Conservation (phyloP, 2,888 invertebrate genomes). For the Bursaphelenchus okinawaensis region DNA sequence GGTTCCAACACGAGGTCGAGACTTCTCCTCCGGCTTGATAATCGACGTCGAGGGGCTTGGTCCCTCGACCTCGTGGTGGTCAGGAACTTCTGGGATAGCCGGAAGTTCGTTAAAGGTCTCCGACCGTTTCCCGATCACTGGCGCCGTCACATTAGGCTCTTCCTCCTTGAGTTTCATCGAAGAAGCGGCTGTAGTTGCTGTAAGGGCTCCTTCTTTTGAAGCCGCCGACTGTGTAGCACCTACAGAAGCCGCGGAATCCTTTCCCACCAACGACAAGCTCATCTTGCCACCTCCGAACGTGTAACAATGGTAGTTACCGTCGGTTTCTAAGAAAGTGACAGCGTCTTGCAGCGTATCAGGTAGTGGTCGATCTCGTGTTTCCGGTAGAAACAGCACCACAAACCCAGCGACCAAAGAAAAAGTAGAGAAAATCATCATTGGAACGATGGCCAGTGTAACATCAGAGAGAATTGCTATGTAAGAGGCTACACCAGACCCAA, state of each 20-base stretch:
- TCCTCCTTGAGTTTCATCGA: not conserved
- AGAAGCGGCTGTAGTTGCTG: not conserved
- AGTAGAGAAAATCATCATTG: constrained; percentile 57
- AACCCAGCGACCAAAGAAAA: constrained; percentile 56
- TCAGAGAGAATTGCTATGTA: constrained; percentile 53
- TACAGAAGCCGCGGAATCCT: not conserved
- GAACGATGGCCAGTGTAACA: constrained; percentile 55
- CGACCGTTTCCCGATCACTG: constrained; percentile 13
- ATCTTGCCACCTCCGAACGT: not conserved
- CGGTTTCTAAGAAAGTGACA: not conserved
- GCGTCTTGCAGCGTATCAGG: constrained; percentile 36
- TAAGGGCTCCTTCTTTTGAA: not conserved
- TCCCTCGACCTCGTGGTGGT: constrained; percentile 13
- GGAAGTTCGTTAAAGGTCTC: constrained; percentile 27
- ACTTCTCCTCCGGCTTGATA: not conserved
- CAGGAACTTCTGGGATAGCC: constrained; percentile 26
- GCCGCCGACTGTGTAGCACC: not conserved
- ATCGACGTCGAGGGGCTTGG: constrained; percentile 2
- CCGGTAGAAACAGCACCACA: constrained; percentile 54
- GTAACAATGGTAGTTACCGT: constrained; percentile 4
- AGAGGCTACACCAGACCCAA: not conserved
- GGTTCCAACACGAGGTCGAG: not conserved
- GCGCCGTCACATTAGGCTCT: not conserved
- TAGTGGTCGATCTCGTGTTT: constrained; percentile 55
- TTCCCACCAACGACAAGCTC: constrained; percentile 5